Evolutionary conservation across 2,888 invertebrate genomes (phyloP).

Genomic region (Pelosia muscerda): DNA sequence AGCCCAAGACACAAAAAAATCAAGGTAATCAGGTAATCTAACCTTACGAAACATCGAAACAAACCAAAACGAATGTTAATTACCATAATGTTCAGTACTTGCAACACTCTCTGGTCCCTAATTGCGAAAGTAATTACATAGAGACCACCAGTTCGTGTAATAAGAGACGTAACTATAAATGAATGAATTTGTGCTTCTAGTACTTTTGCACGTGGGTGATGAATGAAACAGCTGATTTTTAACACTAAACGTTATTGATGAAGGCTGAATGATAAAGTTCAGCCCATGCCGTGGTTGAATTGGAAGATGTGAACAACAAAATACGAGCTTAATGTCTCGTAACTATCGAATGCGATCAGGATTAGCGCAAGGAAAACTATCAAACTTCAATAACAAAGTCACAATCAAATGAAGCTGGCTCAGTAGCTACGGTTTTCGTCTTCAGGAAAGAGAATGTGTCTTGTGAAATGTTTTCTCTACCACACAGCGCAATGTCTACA

Average conservation of each 20-base stretch:
- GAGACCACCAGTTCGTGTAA: slow-evolving; percentile 32
- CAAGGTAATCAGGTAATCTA: slow-evolving; percentile 16
- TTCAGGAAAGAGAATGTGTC: too few species aligned
- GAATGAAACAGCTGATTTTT: slow-evolving; percentile 14
- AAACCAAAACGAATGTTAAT: slow-evolving; percentile 38
- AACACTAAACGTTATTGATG: neutral
- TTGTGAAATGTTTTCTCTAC: too few species aligned
- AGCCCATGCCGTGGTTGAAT: too few species aligned
- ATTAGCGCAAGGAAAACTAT: too few species aligned
- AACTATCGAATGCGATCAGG: too few species aligned
- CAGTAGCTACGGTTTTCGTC: too few species aligned
- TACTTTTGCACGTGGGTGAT: neutral
- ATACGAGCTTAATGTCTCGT: too few species aligned
- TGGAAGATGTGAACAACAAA: too few species aligned
- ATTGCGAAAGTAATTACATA: slow-evolving; percentile 49
- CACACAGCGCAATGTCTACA: too few species aligned
- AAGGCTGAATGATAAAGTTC: too few species aligned
- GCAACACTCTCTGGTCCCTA: slow-evolving; percentile 47
- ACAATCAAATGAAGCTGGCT: too few species aligned
- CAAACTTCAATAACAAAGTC: too few species aligned
- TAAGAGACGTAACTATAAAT: slow-evolving; percentile 48
- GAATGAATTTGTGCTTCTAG: slow-evolving; percentile 33
- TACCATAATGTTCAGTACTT: slow-evolving; percentile 40
- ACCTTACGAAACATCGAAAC: slow-evolving; percentile 25
- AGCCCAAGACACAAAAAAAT: slow-evolving; percentile 1